phyloP scores from a whole-genome alignment of 2,888 invertebrate genomes.

The Tortricodes alternella region DNA sequence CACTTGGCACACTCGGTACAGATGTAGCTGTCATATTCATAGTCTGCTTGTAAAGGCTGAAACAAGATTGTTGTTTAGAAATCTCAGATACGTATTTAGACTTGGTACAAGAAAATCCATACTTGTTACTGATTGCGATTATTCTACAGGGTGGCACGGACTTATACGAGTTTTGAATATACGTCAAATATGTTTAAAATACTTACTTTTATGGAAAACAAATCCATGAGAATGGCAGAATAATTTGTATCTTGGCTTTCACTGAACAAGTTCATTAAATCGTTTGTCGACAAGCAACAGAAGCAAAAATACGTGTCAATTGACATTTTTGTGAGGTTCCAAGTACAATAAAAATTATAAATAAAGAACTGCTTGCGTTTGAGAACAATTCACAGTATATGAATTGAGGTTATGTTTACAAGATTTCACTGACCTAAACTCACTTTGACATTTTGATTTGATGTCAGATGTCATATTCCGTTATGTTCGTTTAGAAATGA shows the following conservation, averaged over 20 bases:
- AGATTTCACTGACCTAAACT: background rate
- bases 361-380: background rate
- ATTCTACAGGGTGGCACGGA: background rate
- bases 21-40: constrained; percentile 37
- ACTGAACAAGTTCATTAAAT: constrained; percentile 34
- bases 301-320: constrained; percentile 41
- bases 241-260: constrained; percentile 25
- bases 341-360: background rate
- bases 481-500: background rate
- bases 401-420: constrained; percentile 1
- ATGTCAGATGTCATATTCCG: no score
- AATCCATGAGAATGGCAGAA: constrained; percentile 26
- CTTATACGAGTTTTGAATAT: no score
- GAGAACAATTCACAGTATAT: background rate
- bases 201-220: constrained; percentile 30
- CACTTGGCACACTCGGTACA: constrained; percentile 33
- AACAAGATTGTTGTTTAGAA: no score
- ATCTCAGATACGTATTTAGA: background rate
- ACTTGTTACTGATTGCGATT: background rate
- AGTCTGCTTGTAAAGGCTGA: constrained; percentile 33
- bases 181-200: no score
- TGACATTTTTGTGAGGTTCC: no score
- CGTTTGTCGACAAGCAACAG: constrained; percentile 40
- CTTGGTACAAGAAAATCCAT: background rate
- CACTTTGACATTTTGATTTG: background rate